Evolutionary conservation across 2,113 vertebrate genomes (phyloP).

Genomic region (Triplophysa dalaica): DNA sequence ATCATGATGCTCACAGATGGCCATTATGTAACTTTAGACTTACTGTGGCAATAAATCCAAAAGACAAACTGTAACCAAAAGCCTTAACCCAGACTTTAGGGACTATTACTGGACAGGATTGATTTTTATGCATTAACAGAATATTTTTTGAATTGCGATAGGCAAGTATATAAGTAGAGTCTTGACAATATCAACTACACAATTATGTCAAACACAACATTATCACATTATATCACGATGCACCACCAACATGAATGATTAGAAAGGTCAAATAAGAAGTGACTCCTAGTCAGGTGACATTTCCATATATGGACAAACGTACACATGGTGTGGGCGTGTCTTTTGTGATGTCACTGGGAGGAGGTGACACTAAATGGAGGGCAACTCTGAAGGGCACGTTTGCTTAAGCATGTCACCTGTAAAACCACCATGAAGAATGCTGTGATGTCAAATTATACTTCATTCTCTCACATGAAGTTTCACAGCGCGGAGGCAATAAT

Average conservation of each 20-base stretch:
- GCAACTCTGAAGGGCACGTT: slow-evolving; percentile 49
- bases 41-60: slow-evolving; percentile 2
- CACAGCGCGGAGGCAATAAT: too few relatives aligned
- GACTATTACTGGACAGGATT: neutral
- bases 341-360: slow-evolving; percentile 35
- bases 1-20: slow-evolving; percentile 50
- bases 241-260: too few relatives aligned
- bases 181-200: neutral
- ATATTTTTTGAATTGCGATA: neutral
- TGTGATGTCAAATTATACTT: neutral
- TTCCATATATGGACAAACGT: neutral
- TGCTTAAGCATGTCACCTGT: slow-evolving; percentile 23
- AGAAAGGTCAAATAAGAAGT: neutral
- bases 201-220: neutral
- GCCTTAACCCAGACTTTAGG: neutral
- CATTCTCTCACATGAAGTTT: neutral
- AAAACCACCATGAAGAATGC: neutral
- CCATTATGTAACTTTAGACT: slow-evolving; percentile 22
- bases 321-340: slow-evolving; percentile 31
- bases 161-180: too few relatives aligned
- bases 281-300: neutral
- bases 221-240: too few relatives aligned
- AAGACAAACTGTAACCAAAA: neutral
- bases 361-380: slow-evolving; percentile 29
- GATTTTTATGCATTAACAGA: neutral